phyloP scores from a whole-genome alignment of 2,888 invertebrate genomes.

The Carabus problematicus region DNA sequence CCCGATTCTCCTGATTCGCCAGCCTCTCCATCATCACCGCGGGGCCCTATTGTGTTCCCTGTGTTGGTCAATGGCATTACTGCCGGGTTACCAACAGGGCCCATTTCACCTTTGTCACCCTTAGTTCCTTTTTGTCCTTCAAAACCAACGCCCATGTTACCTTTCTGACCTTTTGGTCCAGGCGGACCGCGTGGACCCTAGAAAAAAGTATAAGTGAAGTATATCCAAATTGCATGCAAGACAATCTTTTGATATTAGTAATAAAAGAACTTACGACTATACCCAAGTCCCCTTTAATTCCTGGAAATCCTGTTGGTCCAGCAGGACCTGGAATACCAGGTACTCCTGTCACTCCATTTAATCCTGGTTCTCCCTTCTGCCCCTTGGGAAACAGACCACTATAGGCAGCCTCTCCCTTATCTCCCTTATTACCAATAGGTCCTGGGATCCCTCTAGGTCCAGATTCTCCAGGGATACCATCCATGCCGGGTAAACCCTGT shows the following conservation, averaged over 20 bases:
- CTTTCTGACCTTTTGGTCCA: slow-evolving; percentile 75
- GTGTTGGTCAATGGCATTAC: slow-evolving; percentile 53
- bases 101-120: slow-evolving; percentile 71
- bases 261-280: slow-evolving; percentile 60
- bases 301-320: slow-evolving; percentile 67
- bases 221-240: neutral
- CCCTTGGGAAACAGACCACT: slow-evolving; percentile 76
- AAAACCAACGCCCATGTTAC: slow-evolving; percentile 66
- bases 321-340: slow-evolving; percentile 70
- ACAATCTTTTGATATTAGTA: neutral
- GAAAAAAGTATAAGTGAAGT: slow-evolving; percentile 45
- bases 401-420: slow-evolving; percentile 82
- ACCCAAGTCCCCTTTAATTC: slow-evolving; percentile 70
- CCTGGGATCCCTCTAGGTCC: slow-evolving; percentile 83
- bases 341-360: slow-evolving; percentile 73
- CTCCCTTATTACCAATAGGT: slow-evolving; percentile 70
- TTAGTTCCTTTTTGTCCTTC: slow-evolving; percentile 68
- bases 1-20: slow-evolving; percentile 70
- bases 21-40: slow-evolving; percentile 71
- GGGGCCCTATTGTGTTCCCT: slow-evolving; percentile 62
- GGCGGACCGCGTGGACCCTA: slow-evolving; percentile 74
- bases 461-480: slow-evolving; percentile 72
- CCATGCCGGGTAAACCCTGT: slow-evolving; percentile 76
- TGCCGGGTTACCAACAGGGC: slow-evolving; percentile 64
- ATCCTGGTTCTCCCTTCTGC: slow-evolving; percentile 85